These are phyloP conservation scores for Strix aluco DNA, from an alignment of 2,113 vertebrate genomes.

Conservation along the genomic window DNA sequence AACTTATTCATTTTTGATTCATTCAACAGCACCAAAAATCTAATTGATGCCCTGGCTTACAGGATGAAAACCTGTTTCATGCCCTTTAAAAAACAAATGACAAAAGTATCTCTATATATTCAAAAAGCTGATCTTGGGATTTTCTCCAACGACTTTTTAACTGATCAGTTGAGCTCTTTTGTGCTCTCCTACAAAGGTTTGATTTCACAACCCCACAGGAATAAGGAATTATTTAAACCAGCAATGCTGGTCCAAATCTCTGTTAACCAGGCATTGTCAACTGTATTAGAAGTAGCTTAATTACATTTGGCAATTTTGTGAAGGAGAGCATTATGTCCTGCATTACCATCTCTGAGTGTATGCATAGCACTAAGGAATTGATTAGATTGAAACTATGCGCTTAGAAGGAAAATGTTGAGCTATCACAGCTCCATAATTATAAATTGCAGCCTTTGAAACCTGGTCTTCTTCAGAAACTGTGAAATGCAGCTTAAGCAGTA, in stretches of 20 bases:
- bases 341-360: background rate
- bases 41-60: background rate
- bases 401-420: background rate
- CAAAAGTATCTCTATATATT: background rate
- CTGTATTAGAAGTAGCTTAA: background rate
- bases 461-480: background rate
- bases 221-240: slow-evolving; percentile 11
- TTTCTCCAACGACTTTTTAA: background rate
- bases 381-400: background rate
- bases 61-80: background rate
- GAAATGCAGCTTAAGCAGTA: background rate
- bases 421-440: background rate
- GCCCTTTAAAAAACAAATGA: background rate
- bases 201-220: background rate
- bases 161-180: background rate
- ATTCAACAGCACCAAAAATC: background rate
- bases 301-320: background rate
- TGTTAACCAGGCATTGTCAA: background rate
- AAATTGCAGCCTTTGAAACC: background rate
- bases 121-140: background rate
- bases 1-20: background rate
- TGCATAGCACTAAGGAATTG: background rate
- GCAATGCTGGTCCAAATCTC: background rate
- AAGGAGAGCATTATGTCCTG: background rate
- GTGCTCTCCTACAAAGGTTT: background rate